Evolutionary conservation across 2,113 vertebrate species (phyloP).

Genomic region (Pterocles orientalis): DNA sequence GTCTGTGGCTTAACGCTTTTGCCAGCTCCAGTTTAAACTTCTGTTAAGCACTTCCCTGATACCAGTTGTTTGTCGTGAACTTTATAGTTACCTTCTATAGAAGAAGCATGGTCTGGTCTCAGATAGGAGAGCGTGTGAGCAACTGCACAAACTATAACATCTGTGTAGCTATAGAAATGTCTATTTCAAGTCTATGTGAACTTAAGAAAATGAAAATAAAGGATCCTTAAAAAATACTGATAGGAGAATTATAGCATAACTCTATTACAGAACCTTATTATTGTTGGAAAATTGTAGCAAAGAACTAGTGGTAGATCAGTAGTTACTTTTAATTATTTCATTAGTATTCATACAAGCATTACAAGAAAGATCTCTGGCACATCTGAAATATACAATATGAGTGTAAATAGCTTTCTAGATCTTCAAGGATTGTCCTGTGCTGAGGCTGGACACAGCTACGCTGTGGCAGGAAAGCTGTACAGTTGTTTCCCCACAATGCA

Average conservation of each 20-base stretch:
- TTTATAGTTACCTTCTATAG: not conserved
- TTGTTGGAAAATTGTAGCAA: not conserved
- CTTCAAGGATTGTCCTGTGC: not conserved
- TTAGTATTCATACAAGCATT: not conserved
- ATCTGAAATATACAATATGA: not conserved
- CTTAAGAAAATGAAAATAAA: not conserved
- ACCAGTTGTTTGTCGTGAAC: not conserved
- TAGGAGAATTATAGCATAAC: not conserved
- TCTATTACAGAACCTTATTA: not conserved
- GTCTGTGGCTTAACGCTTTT: not conserved
- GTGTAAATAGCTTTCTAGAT: not conserved
- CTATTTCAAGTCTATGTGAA: not conserved
- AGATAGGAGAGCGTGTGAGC: not conserved
- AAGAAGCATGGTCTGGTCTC: not conserved
- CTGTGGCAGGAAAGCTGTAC: not conserved
- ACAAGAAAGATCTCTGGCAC: not conserved
- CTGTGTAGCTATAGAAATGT: not conserved
- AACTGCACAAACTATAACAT: not conserved
- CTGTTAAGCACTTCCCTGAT: not conserved
- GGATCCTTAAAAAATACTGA: not conserved
- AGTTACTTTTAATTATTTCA: not conserved
- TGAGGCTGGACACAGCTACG: not conserved
- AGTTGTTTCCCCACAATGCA: not conserved
- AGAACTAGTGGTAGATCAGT: not conserved
- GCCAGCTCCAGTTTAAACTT: not conserved